These are phyloP conservation scores for Leptobrachium leishanense DNA, from an alignment of 2,113 vertebrate genomes.

Conservation along the genomic window DNA sequence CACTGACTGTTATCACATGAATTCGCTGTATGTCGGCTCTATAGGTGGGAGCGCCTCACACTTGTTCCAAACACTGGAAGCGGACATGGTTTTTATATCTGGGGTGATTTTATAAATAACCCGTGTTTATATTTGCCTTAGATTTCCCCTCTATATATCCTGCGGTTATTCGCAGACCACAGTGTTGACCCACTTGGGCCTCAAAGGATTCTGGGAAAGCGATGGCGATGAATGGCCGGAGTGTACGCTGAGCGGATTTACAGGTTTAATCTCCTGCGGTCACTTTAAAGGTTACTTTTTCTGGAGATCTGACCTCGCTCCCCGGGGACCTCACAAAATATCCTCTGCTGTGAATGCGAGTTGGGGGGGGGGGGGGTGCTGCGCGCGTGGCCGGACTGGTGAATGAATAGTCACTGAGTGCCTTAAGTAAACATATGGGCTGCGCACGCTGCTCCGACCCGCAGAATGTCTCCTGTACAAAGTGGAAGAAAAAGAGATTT, in stretches of 20 bases:
- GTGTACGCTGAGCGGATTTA: constrained; percentile 9
- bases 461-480: background rate
- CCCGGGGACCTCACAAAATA: constrained; percentile 20
- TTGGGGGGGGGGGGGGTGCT: no score
- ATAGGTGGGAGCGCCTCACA: background rate
- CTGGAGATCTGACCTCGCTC: background rate
- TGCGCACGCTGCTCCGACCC: background rate
- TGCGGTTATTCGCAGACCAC: constrained; percentile 31
- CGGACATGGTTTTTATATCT: constrained; percentile 8
- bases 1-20: no score
- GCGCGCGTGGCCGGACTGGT: no score
- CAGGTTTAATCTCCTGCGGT: constrained; percentile 18
- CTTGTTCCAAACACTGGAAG: background rate
- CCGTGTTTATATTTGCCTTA: constrained; percentile 27
- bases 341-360: background rate
- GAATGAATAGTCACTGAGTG: background rate
- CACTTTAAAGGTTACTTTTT: constrained; percentile 34
- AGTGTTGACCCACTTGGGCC: constrained; percentile 27
- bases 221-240: constrained; percentile 19
- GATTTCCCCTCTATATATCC: constrained; percentile 26
- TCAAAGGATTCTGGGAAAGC: constrained; percentile 41
- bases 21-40: background rate
- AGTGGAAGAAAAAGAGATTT: background rate
- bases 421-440: background rate
- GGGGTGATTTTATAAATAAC: constrained; percentile 18